Evolutionary conservation across 1,140 invertebrate genomes (phyloP).

Genomic region (Drosophila santomea): DNA sequence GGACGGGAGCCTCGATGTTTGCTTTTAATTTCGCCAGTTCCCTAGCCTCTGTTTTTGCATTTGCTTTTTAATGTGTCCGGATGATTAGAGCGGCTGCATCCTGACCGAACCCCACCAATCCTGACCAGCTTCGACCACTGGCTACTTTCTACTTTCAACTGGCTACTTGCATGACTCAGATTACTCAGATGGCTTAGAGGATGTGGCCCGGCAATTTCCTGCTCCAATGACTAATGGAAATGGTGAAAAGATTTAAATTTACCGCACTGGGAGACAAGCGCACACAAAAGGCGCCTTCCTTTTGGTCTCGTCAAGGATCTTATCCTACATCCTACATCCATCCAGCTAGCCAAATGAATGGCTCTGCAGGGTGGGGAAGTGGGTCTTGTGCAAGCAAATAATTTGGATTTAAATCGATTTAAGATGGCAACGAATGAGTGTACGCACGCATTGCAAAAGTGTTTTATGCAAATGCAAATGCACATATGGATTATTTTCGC

Average conservation of each 20-base stretch:
- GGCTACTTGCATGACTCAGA: constrained; percentile 52
- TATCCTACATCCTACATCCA: constrained; percentile 2
- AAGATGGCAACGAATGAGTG: constrained; percentile 43
- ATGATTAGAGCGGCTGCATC: constrained; percentile 55
- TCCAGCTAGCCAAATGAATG: constrained; percentile 5
- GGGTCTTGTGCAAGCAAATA: constrained; percentile 57
- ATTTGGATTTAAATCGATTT: constrained; percentile 70
- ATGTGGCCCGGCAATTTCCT: constrained; percentile 61
- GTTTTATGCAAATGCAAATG: constrained; percentile 26
- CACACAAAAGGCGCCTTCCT: constrained; percentile 19
- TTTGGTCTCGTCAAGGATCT: constrained; percentile 27
- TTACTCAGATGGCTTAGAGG: neutral
- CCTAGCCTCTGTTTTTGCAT: constrained; percentile 18
- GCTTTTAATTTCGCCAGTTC: constrained; percentile 72
- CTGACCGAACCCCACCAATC: neutral
- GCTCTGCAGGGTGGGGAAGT: constrained; percentile 11
- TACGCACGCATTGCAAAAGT: constrained; percentile 14
- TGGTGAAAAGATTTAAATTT: constrained; percentile 57
- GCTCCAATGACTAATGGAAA: constrained; percentile 69
- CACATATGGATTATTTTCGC: constrained; percentile 5
- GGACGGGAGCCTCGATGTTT: constrained; percentile 52
- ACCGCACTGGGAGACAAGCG: constrained; percentile 36
- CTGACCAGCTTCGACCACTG: constrained; percentile 11
- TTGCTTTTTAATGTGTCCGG: constrained; percentile 29
- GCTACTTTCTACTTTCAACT: too few species aligned